Evolutionary conservation across 2,888 invertebrate genomes (phyloP).

Genomic region (Neelides folsomi): DNA sequence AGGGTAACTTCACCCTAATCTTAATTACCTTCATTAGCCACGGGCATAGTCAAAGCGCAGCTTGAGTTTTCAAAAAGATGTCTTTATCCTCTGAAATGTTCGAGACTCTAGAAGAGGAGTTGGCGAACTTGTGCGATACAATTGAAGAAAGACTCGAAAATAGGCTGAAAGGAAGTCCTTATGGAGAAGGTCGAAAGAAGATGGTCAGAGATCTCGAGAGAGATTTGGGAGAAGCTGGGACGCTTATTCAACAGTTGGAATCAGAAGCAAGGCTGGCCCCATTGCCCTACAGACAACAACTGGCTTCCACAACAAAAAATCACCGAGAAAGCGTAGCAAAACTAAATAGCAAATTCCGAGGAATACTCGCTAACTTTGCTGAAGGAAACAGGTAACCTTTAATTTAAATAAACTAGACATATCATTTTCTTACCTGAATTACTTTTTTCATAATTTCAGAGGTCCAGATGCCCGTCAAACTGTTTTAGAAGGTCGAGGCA

Average conservation of each 20-base stretch:
- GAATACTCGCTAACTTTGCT: constrained; percentile 26
- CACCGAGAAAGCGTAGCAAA: constrained; percentile 27
- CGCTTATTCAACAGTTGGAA: constrained; percentile 37
- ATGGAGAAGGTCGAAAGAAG: constrained; percentile 34
- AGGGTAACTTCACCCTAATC: too few species aligned
- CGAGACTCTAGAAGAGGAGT: constrained; percentile 31
- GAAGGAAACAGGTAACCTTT: constrained; percentile 10
- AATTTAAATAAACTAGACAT: too few species aligned
- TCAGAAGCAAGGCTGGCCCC: constrained; percentile 36
- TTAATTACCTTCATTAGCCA: not conserved
- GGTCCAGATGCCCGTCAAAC: constrained; percentile 45
- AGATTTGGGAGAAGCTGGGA: constrained; percentile 33
- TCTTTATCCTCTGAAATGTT: constrained; percentile 31
- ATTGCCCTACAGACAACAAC: constrained; percentile 30
- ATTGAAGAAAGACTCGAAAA: constrained; percentile 26
- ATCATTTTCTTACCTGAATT: too few species aligned
- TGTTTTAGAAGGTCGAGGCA: constrained; percentile 44
- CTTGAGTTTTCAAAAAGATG: too few species aligned
- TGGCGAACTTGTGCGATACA: constrained; percentile 26
- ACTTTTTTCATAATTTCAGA: too few species aligned
- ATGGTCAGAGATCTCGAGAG: constrained; percentile 32
- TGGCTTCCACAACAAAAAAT: constrained; percentile 26
- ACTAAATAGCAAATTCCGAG: constrained; percentile 21
- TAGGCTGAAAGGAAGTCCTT: constrained; percentile 21
- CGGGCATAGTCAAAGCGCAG: not conserved